Evolutionary conservation across 2,113 vertebrate genomes (phyloP).

Genomic region (Platysteira castanea): DNA sequence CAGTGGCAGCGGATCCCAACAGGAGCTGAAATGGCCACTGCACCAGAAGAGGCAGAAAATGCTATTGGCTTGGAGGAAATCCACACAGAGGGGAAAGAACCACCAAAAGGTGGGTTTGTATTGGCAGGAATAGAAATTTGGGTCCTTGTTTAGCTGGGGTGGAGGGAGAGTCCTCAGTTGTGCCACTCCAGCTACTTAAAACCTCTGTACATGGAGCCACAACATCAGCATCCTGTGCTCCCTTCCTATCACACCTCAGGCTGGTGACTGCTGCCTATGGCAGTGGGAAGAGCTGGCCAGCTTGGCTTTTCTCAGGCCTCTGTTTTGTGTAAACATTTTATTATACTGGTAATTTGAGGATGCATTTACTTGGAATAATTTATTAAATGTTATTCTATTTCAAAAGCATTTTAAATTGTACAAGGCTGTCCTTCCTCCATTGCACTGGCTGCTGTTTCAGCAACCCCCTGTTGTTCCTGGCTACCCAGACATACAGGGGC

Average conservation of each 20-base stretch:
- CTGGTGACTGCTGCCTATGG: not conserved
- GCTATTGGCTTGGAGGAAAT: constrained; percentile 53
- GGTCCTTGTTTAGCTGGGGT: not conserved
- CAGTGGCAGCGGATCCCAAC: not conserved
- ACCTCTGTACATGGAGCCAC: not conserved
- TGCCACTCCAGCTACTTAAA: not conserved
- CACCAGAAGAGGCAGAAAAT: constrained; percentile 1
- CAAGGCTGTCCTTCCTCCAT: not conserved
- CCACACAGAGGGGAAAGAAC: not conserved
- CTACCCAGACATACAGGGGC: not conserved
- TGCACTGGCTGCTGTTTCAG: not conserved
- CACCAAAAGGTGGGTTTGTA: constrained; percentile 47
- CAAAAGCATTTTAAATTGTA: not conserved
- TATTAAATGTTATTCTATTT: not conserved
- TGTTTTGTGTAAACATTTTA: not conserved
- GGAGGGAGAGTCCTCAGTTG: not conserved
- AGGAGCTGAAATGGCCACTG: constrained; percentile 42
- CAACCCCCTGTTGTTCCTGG: accelerated
- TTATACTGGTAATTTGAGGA: not conserved
- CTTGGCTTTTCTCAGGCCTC: not conserved
- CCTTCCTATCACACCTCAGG: not conserved
- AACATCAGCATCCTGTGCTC: not conserved
- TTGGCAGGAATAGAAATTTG: not conserved
- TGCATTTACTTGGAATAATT: not conserved
- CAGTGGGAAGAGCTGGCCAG: not conserved